Conservation (phyloP, 2,113 vertebrate species). For the Eira barbara region DNA sequence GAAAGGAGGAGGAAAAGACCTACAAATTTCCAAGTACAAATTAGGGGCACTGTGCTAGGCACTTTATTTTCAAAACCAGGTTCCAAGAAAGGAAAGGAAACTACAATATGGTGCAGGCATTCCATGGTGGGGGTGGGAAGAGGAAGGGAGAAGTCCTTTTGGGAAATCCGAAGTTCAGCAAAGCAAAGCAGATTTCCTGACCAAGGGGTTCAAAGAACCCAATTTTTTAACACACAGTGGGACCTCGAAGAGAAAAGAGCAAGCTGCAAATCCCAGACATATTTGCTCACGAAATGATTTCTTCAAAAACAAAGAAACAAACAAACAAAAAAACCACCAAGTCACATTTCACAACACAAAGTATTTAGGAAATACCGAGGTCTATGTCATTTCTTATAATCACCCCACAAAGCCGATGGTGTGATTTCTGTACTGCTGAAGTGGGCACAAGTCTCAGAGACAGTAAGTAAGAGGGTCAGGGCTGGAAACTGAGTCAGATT, state of each 20-base stretch:
- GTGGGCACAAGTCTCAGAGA: background rate
- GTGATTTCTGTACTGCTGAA: background rate
- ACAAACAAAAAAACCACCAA: background rate
- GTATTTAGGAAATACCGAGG: background rate
- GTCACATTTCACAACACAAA: background rate
- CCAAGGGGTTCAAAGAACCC: background rate
- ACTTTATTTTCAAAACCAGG: background rate
- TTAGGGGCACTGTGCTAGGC: background rate
- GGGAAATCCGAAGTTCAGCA: background rate
- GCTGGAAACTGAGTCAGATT: background rate
- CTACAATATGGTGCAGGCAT: background rate
- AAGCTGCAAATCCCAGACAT: background rate
- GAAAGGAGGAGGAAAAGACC: background rate
- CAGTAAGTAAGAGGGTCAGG: background rate
- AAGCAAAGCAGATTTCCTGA: background rate
- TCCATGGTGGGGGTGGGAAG: background rate
- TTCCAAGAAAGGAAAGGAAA: constrained; percentile 1
- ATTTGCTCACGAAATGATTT: background rate
- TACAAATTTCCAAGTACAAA: background rate
- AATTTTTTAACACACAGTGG: background rate
- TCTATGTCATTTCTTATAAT: background rate
- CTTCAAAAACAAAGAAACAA: background rate
- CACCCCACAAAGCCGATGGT: background rate
- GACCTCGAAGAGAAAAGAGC: background rate
- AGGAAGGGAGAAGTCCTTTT: background rate